phyloP scores from a whole-genome alignment of 1,140 invertebrate genomes.

The Pachyrhynchus sulphureomaculatus region DNA sequence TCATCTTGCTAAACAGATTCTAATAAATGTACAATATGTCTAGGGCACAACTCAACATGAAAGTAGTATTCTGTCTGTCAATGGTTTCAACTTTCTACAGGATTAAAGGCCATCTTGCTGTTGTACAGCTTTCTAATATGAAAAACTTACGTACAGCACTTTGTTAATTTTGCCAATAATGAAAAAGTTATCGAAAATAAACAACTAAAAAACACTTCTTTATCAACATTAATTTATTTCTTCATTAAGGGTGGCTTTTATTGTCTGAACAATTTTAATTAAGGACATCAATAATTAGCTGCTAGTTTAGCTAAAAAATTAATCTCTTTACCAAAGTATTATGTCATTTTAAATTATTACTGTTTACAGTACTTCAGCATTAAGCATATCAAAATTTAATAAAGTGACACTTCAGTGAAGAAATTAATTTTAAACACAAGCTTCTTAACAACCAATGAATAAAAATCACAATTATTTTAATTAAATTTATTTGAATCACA shows the following conservation, averaged over 20 bases:
- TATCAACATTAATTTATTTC: constrained; percentile 18
- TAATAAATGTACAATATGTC: no score
- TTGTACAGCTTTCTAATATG: no score
- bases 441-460: constrained; percentile 21
- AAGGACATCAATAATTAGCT: constrained; percentile 24
- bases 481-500: constrained; percentile 40
- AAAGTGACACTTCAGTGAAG: background rate
- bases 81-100: no score
- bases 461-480: constrained; percentile 36
- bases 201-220: no score
- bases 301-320: constrained; percentile 15
- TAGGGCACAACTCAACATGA: no score
- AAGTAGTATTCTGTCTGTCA: no score
- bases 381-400: background rate
- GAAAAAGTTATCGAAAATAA: no score
- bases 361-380: background rate
- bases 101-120: no score
- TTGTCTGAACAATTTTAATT: constrained; percentile 39
- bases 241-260: constrained; percentile 35
- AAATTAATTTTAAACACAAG: constrained; percentile 6
- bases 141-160: no score
- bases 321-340: constrained; percentile 11
- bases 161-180: no score
- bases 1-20: no score
- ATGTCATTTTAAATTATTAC: constrained; percentile 15